A percentile compares a stretch with the other conserved stretches of the same genome.
phyloP scores from a whole-genome alignment of 2,113 vertebrate species.

The Butorides virescens region DNA sequence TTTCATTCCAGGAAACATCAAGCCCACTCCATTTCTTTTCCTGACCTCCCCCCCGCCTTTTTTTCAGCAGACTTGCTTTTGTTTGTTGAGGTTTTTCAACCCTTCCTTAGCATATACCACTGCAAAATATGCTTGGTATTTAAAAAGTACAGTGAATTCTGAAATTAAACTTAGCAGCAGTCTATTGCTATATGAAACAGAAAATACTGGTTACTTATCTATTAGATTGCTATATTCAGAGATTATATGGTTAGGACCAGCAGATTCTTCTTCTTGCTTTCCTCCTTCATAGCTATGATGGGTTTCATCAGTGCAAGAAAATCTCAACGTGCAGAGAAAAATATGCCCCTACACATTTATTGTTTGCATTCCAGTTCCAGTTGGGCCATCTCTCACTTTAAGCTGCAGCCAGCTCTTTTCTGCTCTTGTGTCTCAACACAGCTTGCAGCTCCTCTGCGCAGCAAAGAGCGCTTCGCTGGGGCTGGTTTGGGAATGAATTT shows the following conservation, averaged over 20 bases:
- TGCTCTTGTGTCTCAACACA: not conserved
- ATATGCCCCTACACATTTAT: not conserved
- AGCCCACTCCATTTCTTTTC: not conserved
- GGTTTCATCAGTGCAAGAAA: not conserved
- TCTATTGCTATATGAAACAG: not conserved
- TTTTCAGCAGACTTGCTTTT: not conserved
- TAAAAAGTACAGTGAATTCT: not conserved
- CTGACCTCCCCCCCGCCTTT: not conserved
- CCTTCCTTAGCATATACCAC: not conserved
- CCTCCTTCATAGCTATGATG: not conserved
- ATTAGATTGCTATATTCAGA: not conserved
- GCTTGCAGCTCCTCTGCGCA: not conserved
- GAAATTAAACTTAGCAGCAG: constrained; percentile 5
- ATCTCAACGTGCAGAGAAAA: not conserved
- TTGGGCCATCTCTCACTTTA: not conserved
- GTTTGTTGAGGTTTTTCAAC: not conserved
- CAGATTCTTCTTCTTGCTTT: not conserved
- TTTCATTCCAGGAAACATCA: not conserved
- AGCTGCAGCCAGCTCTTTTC: not conserved
- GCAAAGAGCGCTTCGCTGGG: not conserved
- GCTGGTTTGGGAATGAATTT: not conserved
- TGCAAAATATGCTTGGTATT: not conserved
- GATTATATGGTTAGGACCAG: not conserved
- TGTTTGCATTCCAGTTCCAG: not conserved
- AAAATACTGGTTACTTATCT: not conserved